These are phyloP conservation scores for Calephelis virginiensis DNA, from an alignment of 1,140 invertebrate species.

Conservation along the genomic window DNA sequence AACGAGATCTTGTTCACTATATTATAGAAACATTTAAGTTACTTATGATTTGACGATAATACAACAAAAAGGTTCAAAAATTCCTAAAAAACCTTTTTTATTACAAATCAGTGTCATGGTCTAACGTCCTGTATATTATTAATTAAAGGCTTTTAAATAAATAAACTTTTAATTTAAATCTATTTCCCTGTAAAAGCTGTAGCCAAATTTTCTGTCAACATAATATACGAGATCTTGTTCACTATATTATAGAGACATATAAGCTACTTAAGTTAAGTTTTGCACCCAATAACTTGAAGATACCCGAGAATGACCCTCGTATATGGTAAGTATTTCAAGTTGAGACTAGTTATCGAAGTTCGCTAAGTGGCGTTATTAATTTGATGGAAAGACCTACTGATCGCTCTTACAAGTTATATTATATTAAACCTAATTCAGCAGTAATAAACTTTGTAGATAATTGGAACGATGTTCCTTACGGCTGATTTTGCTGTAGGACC, in stretches of 20 bases:
- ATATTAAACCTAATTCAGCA: slow-evolving; percentile 3
- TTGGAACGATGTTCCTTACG: too few species aligned
- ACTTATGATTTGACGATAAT: neutral
- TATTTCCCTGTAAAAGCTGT: neutral
- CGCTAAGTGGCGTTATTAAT: slow-evolving; percentile 59
- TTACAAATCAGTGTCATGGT: too few species aligned
- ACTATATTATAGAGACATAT: slow-evolving; percentile 25
- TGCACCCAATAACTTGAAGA: slow-evolving; percentile 42
- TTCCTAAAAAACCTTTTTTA: too few species aligned
- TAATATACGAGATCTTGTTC: slow-evolving; percentile 1
- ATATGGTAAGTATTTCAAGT: slow-evolving; percentile 51
- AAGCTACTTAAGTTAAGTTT: slow-evolving; percentile 30
- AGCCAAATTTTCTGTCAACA: neutral
- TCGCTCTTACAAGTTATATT: slow-evolving; percentile 44
- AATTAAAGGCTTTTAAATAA: too few species aligned
- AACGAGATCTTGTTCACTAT: slow-evolving; percentile 18
- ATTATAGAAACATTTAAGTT: slow-evolving; percentile 23
- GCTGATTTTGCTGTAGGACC: too few species aligned
- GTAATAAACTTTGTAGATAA: neutral
- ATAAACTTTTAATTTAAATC: too few species aligned
- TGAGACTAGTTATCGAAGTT: slow-evolving; percentile 41
- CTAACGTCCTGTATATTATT: too few species aligned
- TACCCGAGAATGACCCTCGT: slow-evolving; percentile 40
- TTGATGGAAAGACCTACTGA: slow-evolving; percentile 60
- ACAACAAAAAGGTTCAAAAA: too few species aligned